A percentile compares a stretch with the other conserved stretches of the same genome.
Conservation (phyloP, 1,140 invertebrate species). For the Zophobas atratus region DNA sequence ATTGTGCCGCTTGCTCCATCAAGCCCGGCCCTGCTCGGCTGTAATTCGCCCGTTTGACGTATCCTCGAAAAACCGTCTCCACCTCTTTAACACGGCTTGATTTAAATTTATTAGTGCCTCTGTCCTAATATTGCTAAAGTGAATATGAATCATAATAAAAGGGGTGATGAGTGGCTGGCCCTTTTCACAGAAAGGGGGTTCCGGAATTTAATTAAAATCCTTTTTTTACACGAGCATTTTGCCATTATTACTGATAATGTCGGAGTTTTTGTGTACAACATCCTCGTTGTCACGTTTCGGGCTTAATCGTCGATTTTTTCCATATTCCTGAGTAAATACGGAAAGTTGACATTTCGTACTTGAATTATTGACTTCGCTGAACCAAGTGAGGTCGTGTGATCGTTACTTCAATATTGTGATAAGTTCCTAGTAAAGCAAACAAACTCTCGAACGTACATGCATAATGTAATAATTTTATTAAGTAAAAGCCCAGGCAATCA, state of each 20-base stretch:
- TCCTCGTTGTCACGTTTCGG: constrained; percentile 19
- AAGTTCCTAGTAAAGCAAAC: constrained; percentile 32
- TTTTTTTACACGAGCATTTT: constrained; percentile 28
- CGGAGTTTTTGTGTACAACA: constrained; percentile 16
- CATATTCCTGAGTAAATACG: constrained; percentile 10
- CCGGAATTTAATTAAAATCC: constrained; percentile 39
- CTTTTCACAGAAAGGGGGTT: constrained; percentile 16
- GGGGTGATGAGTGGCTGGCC: constrained; percentile 23
- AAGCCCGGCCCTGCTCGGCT: too few relatives aligned
- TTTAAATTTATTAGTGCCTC: constrained; percentile 29
- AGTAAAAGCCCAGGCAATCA: constrained; percentile 22
- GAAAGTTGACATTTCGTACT: constrained; percentile 9
- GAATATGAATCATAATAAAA: constrained; percentile 43
- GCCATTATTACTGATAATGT: constrained; percentile 27
- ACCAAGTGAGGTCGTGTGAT: constrained; percentile 17
- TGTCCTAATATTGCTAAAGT: constrained; percentile 32
- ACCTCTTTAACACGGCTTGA: constrained; percentile 8
- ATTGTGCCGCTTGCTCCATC: too few relatives aligned
- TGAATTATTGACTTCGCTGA: constrained; percentile 17
- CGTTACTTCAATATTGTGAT: constrained; percentile 29
- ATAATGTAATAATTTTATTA: constrained; percentile 39
- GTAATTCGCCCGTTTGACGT: background rate
- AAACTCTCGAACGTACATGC: constrained; percentile 31
- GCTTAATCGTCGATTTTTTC: constrained; percentile 36
- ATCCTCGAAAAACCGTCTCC: background rate